Evolutionary conservation across 2,888 invertebrate species (phyloP).

Genomic region (Eupithecia tripunctaria): DNA sequence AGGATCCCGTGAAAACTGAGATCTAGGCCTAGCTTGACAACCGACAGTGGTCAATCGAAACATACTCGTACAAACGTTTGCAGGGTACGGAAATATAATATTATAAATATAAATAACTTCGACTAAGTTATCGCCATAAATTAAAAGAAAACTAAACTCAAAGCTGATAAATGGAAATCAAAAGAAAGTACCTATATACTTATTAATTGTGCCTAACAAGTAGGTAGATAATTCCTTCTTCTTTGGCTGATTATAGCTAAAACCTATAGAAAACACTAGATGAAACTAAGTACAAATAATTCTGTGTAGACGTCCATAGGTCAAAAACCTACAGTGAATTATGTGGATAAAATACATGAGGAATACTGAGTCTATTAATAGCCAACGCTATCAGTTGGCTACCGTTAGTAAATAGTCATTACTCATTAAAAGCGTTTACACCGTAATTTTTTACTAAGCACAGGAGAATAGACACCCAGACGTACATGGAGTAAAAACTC

Average conservation of each 20-base stretch:
- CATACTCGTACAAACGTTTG: constrained; percentile 14
- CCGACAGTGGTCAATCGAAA: constrained; percentile 9
- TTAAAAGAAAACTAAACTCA: neutral
- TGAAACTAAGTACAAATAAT: neutral
- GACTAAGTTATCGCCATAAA: neutral
- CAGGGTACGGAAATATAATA: neutral
- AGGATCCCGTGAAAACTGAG: no score
- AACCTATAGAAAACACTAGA: neutral
- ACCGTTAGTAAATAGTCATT: neutral
- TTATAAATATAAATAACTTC: no score
- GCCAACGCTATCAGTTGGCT: neutral
- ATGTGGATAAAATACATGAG: neutral
- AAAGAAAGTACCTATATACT: neutral
- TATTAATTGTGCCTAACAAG: no score
- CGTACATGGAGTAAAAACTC: no score
- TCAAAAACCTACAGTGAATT: neutral
- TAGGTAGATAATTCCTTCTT: neutral
- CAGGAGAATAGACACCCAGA: no score
- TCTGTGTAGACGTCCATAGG: neutral
- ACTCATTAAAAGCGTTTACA: neutral
- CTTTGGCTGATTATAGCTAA: neutral
- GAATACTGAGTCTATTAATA: neutral
- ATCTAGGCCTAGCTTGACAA: no score
- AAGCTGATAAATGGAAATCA: neutral
- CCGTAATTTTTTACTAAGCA: neutral